phyloP scores from a whole-genome alignment of 2,113 vertebrate genomes.

The Sinocyclocheilus anophthalmus region DNA sequence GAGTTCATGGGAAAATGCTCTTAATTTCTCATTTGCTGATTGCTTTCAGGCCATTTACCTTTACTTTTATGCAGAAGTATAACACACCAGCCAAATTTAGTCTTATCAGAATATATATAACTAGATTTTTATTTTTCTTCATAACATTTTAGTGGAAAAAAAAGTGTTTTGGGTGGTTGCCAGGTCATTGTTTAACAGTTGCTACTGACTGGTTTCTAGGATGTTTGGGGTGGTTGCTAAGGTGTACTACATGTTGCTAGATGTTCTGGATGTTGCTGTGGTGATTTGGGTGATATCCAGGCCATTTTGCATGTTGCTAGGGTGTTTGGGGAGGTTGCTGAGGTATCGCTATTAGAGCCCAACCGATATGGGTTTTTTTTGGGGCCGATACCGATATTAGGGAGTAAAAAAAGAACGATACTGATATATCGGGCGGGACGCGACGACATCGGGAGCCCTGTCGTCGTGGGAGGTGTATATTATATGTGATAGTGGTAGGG shows the following conservation, averaged over 20 bases:
- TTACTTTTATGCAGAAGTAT: background rate
- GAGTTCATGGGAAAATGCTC: slow-evolving; percentile 13
- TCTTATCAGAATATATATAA: background rate
- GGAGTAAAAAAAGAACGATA: too few relatives aligned
- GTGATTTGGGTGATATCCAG: background rate
- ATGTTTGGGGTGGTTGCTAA: too few relatives aligned
- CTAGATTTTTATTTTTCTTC: background rate
- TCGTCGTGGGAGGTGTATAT: too few relatives aligned
- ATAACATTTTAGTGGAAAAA: background rate
- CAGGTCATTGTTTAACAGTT: background rate
- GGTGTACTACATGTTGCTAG: background rate
- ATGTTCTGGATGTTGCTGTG: background rate
- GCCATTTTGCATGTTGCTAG: too few relatives aligned
- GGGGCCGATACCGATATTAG: too few relatives aligned
- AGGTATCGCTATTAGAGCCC: too few relatives aligned
- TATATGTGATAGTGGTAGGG: too few relatives aligned
- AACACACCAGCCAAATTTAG: background rate
- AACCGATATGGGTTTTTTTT: too few relatives aligned
- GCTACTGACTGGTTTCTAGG: background rate
- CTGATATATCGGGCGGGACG: too few relatives aligned
- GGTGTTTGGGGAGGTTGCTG: too few relatives aligned
- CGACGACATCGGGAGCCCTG: too few relatives aligned
- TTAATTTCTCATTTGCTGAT: slow-evolving; percentile 20
- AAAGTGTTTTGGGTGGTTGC: background rate
- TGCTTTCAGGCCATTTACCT: slow-evolving; percentile 17